Percentiles rank a stretch among this genome's conserved stretches.
Conservation (phyloP, 2,797 vertebrate genomes). For the Psittacula derbiana region DNA sequence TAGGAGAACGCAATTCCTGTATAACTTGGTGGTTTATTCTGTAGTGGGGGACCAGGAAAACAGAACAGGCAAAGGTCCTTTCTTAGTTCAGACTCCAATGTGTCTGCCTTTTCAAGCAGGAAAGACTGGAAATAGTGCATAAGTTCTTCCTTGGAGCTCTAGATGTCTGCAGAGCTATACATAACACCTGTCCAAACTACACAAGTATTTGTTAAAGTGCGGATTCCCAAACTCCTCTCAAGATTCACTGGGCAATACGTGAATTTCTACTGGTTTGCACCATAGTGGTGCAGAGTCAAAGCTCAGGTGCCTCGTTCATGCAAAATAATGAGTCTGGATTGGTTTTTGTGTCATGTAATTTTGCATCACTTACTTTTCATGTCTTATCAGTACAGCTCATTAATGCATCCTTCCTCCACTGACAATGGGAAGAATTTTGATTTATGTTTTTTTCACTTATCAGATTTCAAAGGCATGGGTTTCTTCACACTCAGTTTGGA, state of each 20-base stretch:
- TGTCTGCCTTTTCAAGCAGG: neutral
- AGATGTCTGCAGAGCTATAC: neutral
- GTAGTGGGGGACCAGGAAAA: neutral
- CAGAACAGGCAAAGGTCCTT: neutral
- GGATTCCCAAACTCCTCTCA: neutral
- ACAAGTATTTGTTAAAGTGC: neutral
- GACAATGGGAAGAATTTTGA: neutral
- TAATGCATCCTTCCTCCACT: neutral
- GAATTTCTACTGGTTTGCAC: neutral
- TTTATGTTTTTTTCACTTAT: slow-evolving; percentile 13
- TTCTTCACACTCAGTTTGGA: neutral
- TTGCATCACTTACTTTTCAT: neutral
- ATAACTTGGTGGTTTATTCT: neutral
- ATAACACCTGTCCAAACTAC: neutral
- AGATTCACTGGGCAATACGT: neutral
- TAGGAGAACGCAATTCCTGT: neutral
- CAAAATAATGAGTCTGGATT: neutral
- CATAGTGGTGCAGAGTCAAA: neutral
- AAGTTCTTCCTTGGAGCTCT: neutral
- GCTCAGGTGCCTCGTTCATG: neutral
- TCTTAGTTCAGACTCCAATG: neutral
- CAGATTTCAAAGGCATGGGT: neutral
- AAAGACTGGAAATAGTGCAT: neutral
- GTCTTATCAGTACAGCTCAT: slow-evolving; percentile 8
- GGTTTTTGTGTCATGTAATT: neutral